phyloP scores from a whole-genome alignment of 2,888 invertebrate genomes.

The Brachyopa scutellaris region DNA sequence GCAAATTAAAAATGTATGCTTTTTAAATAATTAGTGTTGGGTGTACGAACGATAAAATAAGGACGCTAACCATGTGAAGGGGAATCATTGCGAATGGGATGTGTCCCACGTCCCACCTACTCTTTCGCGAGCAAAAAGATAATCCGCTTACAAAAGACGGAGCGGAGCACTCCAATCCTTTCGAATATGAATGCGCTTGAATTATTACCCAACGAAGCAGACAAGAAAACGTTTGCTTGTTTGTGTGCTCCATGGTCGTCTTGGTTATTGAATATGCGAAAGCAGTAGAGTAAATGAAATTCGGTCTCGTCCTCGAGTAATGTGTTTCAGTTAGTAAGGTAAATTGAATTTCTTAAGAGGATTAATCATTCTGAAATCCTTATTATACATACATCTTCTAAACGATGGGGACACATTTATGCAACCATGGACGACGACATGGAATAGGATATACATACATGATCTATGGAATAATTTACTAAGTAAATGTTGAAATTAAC shows the following conservation, averaged over 20 bases:
- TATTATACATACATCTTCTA: constrained; percentile 43
- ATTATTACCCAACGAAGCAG: constrained; percentile 44
- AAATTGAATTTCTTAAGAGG: constrained; percentile 72
- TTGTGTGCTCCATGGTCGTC: neutral
- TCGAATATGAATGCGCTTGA: constrained; percentile 46
- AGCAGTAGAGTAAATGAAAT: neutral
- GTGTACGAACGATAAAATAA: neutral
- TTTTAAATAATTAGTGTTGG: constrained; percentile 67
- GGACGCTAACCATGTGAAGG: neutral
- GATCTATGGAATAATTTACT: constrained; percentile 20
- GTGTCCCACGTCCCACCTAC: neutral
- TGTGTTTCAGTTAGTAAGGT: constrained; percentile 44
- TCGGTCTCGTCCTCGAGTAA: constrained; percentile 12
- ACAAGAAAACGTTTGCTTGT: constrained; percentile 39
- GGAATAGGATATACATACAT: neutral
- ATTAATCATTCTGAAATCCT: constrained; percentile 68
- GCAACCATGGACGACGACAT: neutral
- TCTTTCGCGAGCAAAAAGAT: constrained; percentile 43
- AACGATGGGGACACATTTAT: constrained; percentile 22
- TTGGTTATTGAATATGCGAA: neutral
- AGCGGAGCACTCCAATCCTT: constrained; percentile 29
- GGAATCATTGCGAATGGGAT: constrained; percentile 40
- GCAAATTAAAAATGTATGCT: constrained; percentile 66
- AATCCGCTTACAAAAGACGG: constrained; percentile 64
- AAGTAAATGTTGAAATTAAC: constrained; percentile 63